Evolutionary conservation across 2,797 vertebrate species (phyloP), one percentile per base, ranked within the genome.

Genomic region (Trachops cirrhosus): DNA sequence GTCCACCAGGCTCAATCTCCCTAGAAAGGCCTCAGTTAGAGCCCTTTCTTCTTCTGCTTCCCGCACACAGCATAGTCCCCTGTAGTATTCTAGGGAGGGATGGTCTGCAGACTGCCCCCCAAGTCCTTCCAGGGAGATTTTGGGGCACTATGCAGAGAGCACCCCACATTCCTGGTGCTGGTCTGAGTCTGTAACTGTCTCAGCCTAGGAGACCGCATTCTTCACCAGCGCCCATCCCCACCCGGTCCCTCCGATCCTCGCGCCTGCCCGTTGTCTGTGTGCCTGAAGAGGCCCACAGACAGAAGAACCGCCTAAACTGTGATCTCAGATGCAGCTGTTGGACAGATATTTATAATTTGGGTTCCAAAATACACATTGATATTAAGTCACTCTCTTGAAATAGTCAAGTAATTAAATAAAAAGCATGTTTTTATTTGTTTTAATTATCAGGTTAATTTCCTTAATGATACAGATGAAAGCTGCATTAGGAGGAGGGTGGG

Each of bases 201-300:
- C 12, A 67, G 39, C 62, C 74, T 22, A 37, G 34, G 11, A 92
- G 71, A 46, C 77, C 26, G 41, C 34, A 39, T 57, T 59, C 57
- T 85, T 29, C 68, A 32, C 85, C 64, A 18, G 39, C 10, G 64
- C 68, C 67, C 14, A 0, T 68, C 83, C 59, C 44, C n/a, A 39
- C 39, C 86, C 73, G 50, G 26, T 9, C 50, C 34, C 79, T 12
- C 3, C 2, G 68, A 77, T 29, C 91, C 80, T 8, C 10, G 14
- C 64, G 93, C 77, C 62, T 84, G 85, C 73, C 91, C 91, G 83
- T 94, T 96, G 95, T 97, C 86, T 90, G n/a, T 78, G 44, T 54
- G 77, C 74, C 59, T 21, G 68, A 62, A 84, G 67, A 75, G 71
- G 86, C 10, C 59, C 67, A 37, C 16, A 22, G 12, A 48, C 1